These are phyloP conservation scores for Agonopterix heracliana DNA, from an alignment of 2,888 invertebrate genomes.

Conservation along the genomic window DNA sequence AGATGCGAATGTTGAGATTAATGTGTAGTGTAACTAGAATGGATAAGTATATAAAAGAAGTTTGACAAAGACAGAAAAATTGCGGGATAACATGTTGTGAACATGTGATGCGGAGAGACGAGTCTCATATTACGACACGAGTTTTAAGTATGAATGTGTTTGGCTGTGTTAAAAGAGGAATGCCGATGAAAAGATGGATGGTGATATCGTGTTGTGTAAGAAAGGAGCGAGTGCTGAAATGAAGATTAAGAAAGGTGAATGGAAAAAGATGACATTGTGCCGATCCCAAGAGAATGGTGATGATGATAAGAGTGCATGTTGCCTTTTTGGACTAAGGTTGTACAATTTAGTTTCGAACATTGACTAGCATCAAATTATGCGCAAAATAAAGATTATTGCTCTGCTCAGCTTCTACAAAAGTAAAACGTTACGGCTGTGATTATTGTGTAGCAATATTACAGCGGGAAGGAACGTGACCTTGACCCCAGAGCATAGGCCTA, in stretches of 20 bases:
- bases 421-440: no score
- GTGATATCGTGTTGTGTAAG: no score
- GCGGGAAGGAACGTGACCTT: constrained; percentile 67
- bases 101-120: not conserved
- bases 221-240: no score
- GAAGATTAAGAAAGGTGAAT: no score
- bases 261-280: no score
- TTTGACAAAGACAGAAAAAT: not conserved
- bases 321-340: no score
- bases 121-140: not conserved
- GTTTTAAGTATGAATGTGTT: not conserved
- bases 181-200: not conserved
- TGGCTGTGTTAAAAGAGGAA: not conserved
- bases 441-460: not conserved
- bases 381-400: no score
- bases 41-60: not conserved
- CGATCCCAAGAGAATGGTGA: no score
- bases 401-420: no score
- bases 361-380: no score
- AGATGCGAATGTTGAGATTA: constrained; percentile 1
- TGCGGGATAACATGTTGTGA: not conserved
- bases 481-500: constrained; percentile 74
- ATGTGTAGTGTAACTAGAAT: not conserved
- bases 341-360: no score
- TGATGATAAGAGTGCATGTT: no score